Evolutionary conservation across 2,113 vertebrate genomes (phyloP).

Genomic region (Sapayoa aenigma): DNA sequence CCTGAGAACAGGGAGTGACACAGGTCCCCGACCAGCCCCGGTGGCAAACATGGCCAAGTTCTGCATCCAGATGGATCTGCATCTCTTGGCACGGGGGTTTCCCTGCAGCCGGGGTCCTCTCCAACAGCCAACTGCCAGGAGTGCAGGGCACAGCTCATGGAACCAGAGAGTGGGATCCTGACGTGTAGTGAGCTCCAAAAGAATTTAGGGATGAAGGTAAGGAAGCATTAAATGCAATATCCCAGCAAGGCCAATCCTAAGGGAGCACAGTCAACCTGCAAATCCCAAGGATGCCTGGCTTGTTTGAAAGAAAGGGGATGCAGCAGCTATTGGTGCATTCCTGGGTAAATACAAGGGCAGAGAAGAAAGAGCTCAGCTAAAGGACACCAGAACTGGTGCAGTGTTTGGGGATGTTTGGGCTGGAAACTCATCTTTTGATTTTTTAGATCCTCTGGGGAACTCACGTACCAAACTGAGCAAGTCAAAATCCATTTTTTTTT

Average conservation of each 20-base stretch:
- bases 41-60: background rate
- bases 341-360: background rate
- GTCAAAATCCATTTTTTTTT: background rate
- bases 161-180: background rate
- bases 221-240: background rate
- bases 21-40: background rate
- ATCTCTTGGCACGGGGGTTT: fast-evolving
- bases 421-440: background rate
- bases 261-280: background rate
- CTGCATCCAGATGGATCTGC: background rate
- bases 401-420: background rate
- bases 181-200: background rate
- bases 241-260: background rate
- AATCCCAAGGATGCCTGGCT: background rate
- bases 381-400: background rate
- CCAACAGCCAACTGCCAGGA: background rate
- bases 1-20: background rate
- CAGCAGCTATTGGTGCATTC: background rate
- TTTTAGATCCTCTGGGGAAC: background rate
- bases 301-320: background rate
- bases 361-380: conserved; percentile 10
- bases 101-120: background rate
- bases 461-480: background rate
- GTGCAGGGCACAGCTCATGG: background rate
- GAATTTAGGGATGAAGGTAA: background rate